Evolutionary conservation across 2,888 invertebrate genomes (phyloP), one percentile per base, ranked within the genome.

Genomic region (Tetramorium bicarinatum): DNA sequence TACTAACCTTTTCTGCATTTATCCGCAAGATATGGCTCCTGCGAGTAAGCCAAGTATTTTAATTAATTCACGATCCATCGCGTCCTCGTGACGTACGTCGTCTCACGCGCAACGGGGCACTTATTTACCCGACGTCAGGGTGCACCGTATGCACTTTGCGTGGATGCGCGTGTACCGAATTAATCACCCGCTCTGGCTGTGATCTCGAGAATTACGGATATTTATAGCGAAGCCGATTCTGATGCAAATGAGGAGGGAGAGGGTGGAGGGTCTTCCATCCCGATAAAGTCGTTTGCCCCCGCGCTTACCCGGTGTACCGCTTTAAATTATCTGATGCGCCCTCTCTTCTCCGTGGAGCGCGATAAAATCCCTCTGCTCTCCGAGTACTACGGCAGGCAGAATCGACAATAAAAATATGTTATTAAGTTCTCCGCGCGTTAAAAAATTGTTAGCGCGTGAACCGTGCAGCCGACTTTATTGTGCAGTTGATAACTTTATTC

Each of bases 251-350:
- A 89, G 88, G 84, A 74, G 82, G 83, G 18, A 52, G 21, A 54
- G 82, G 80, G 69, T 56, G 82, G 80, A 59, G 79, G 77, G 47
- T 67, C 72, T 64, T 61, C 87, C 56, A 84, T 72, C 21, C 67
- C 82, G 89, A 89, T 89, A 89, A 87, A 88, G 88, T 88, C 88
- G 85, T 89, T 89, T 87, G 87, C 87, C 84, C 82, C 83, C 44
- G 34, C 61, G 87, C 85, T 87, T 79, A 74, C 82, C 82, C 80
- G 56, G 49, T 83, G 85, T 85, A 81, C 86, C 82, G 64, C 59
- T 86, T 86, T 82, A 88, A 89, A 88, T 90, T 89, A 88, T 89
- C 90, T 82, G 82, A 83, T 82, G 74, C 85, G 83, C 83, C 85
- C 74, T 71, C 83, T 87, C 59, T 72, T 80, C 85, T 90, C 85